Evolutionary conservation across 1,140 invertebrate genomes (phyloP).

Genomic region (Scaptodrosophila lebanonensis): DNA sequence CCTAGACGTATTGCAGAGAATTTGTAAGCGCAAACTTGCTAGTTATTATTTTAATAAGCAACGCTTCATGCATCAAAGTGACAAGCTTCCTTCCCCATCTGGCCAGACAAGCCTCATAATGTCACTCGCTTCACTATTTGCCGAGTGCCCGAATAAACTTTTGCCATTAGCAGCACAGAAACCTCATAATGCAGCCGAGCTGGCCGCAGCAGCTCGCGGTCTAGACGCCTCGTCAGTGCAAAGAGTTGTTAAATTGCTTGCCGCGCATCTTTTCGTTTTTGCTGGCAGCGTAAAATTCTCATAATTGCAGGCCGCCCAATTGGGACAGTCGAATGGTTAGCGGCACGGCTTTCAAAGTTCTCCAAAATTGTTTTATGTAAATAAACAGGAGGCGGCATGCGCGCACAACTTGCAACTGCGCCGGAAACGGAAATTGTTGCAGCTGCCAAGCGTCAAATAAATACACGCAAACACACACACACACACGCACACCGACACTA

Average conservation of each 20-base stretch:
- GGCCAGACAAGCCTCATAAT: constrained; percentile 16
- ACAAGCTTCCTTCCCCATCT: constrained; percentile 1
- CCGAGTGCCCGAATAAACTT: constrained; percentile 23
- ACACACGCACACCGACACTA: constrained; percentile 1
- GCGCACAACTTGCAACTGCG: constrained; percentile 22
- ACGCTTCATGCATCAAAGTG: neutral
- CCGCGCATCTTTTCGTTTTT: too few relatives aligned
- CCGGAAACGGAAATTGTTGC: constrained; percentile 72
- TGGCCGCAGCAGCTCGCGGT: constrained; percentile 4
- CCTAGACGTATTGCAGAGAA: constrained; percentile 36
- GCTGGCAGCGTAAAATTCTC: constrained; percentile 46
- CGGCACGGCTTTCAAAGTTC: constrained; percentile 43
- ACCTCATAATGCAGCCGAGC: constrained; percentile 31
- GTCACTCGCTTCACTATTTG: constrained; percentile 7
- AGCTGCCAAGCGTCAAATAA: constrained; percentile 63
- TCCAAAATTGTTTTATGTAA: constrained; percentile 74
- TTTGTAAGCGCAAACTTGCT: constrained; percentile 40
- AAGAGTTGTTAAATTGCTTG: too few relatives aligned
- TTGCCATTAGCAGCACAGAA: constrained; percentile 12
- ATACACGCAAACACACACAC: constrained; percentile 32
- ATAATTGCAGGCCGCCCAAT: constrained; percentile 46
- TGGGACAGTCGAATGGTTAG: constrained; percentile 38
- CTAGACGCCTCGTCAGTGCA: too few relatives aligned
- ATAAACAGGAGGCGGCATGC: constrained; percentile 26
- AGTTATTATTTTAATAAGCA: constrained; percentile 45